Conservation (phyloP, 1,140 invertebrate species). For the Trypoxylus dichotomus region DNA sequence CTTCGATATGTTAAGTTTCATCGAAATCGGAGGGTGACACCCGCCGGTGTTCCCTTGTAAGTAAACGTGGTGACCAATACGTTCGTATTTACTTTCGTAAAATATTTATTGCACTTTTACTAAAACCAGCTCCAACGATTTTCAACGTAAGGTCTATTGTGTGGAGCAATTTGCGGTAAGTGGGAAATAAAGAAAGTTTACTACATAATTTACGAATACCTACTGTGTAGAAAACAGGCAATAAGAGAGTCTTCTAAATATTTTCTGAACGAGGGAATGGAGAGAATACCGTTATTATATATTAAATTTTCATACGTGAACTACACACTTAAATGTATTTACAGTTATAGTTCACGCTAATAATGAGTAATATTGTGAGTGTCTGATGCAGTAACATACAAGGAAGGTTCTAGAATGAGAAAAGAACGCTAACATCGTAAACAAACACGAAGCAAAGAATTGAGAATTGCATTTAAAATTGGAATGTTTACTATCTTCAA, state of each 20-base stretch:
- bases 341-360: background rate
- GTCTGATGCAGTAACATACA: too few relatives aligned
- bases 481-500: too few relatives aligned
- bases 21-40: too few relatives aligned
- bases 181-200: conserved; percentile 10
- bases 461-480: too few relatives aligned
- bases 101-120: conserved; percentile 19
- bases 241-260: background rate
- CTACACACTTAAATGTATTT: background rate
- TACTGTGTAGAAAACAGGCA: background rate
- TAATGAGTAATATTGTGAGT: too few relatives aligned
- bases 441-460: too few relatives aligned
- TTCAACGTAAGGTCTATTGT: background rate
- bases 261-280: background rate
- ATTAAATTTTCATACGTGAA: background rate
- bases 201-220: background rate
- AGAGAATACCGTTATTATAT: background rate
- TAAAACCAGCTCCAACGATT: background rate
- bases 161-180: background rate
- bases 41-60: too few relatives aligned
- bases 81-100: background rate
- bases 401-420: too few relatives aligned
- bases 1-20: too few relatives aligned
- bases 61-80: background rate
- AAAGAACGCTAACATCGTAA: too few relatives aligned